Conservation (phyloP, 1,140 invertebrate genomes). For the Eriocheir sinensis region DNA sequence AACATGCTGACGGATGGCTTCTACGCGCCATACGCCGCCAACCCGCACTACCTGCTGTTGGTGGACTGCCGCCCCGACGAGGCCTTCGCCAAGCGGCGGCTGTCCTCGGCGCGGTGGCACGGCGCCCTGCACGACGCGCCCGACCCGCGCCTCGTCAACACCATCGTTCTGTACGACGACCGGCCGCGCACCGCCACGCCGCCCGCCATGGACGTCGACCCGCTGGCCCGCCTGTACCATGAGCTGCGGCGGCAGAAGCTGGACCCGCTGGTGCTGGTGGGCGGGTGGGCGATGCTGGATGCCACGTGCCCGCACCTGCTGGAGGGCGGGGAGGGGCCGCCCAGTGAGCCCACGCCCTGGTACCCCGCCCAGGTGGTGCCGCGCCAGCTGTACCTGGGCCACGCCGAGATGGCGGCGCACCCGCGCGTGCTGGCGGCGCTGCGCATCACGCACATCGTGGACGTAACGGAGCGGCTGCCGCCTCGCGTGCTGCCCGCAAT, state of each 20-base stretch:
- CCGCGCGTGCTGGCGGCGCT: conserved; percentile 78
- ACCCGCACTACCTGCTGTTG: conserved; percentile 80
- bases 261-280: conserved; percentile 80
- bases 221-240: conserved; percentile 76
- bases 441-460: conserved; percentile 80
- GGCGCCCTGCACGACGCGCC: conserved; percentile 78
- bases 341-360: conserved; percentile 79
- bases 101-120: conserved; percentile 80
- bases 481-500: conserved; percentile 79
- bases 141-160: conserved; percentile 72
- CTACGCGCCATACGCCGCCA: conserved; percentile 80
- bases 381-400: conserved; percentile 80
- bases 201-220: conserved; percentile 62
- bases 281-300: conserved; percentile 79
- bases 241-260: conserved; percentile 78
- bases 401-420: conserved; percentile 80
- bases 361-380: conserved; percentile 80
- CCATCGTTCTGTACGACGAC: conserved; percentile 80
- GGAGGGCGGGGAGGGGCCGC: conserved; percentile 73
- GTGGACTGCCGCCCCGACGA: conserved; percentile 80
- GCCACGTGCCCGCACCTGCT: conserved; percentile 79
- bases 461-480: conserved; percentile 79
- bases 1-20: conserved; percentile 81
- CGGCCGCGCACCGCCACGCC: conserved; percentile 71
- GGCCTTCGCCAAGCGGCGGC: conserved; percentile 76